Percentiles rank a stretch among this genome's conserved stretches.
Evolutionary conservation across 1,140 invertebrate species (phyloP).

Genomic region (Bombus pascuorum): DNA sequence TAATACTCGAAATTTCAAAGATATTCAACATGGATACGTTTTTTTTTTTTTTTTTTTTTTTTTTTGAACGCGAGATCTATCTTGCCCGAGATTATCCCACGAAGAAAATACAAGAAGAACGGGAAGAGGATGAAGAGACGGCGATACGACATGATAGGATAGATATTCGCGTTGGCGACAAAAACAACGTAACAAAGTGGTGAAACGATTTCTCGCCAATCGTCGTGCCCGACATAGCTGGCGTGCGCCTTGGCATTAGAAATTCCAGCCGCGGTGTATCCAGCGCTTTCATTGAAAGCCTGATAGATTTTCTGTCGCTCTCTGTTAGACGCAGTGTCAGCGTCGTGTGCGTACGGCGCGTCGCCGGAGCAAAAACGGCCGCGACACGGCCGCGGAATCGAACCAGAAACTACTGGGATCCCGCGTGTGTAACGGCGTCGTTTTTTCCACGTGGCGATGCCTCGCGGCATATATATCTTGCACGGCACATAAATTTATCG

Average conservation of each 20-base stretch:
- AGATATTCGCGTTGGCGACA: constrained; percentile 4
- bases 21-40: no score
- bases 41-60: no score
- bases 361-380: constrained; percentile 54
- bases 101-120: not conserved
- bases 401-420: constrained; percentile 40
- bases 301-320: constrained; percentile 67
- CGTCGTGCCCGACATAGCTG: constrained; percentile 47
- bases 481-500: constrained; percentile 64
- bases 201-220: constrained; percentile 50
- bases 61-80: no score
- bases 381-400: constrained; percentile 45
- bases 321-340: constrained; percentile 59
- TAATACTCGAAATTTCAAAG: no score
- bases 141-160: not conserved
- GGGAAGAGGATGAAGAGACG: not conserved
- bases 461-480: constrained; percentile 33
- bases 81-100: no score
- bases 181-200: constrained; percentile 39
- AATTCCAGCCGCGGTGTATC: constrained; percentile 47
- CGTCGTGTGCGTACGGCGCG: not conserved
- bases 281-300: constrained; percentile 59
- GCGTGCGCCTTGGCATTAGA: constrained; percentile 41
- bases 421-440: constrained; percentile 27
- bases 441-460: constrained; percentile 42